Percentiles rank a stretch among this genome's conserved stretches.
Evolutionary conservation across 2,797 vertebrate species (phyloP).

Genomic region (Squalus acanthias): DNA sequence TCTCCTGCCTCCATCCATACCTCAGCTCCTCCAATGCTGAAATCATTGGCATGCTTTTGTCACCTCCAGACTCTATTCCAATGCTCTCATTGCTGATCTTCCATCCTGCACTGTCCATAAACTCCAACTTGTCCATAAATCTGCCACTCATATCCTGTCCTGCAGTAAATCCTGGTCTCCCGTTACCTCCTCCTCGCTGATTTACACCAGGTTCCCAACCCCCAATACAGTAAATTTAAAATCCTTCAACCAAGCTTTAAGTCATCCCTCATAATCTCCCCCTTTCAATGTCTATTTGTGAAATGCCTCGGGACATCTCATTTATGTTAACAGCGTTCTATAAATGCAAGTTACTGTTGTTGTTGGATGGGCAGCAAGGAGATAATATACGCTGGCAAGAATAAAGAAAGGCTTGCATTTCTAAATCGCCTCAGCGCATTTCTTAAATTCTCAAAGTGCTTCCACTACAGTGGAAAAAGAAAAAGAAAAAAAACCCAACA

Average conservation of each 20-base stretch:
- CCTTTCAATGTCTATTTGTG: neutral
- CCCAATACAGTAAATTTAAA: neutral
- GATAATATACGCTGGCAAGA: neutral
- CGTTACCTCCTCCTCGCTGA: neutral
- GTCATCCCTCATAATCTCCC: neutral
- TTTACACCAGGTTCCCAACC: neutral
- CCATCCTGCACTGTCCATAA: neutral
- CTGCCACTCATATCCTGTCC: neutral
- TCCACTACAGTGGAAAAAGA: neutral
- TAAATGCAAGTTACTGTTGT: neutral
- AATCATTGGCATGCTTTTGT: neutral
- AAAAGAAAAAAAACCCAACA: neutral
- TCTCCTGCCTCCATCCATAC: neutral
- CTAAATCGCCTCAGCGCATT: neutral
- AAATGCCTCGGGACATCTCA: neutral
- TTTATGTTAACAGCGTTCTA: neutral
- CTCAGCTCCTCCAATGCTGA: neutral
- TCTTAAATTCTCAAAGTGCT: conserved; percentile 1
- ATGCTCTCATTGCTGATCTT: neutral
- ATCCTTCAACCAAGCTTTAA: neutral
- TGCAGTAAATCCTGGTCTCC: neutral
- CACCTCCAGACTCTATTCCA: neutral
- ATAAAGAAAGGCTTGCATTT: conserved; percentile 12
- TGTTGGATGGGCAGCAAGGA: neutral
- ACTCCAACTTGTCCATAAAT: neutral